Percentiles rank a stretch among this genome's conserved stretches.
phyloP scores from a whole-genome alignment of 2,888 invertebrate species.

The Pristionchus maxplancki region DNA sequence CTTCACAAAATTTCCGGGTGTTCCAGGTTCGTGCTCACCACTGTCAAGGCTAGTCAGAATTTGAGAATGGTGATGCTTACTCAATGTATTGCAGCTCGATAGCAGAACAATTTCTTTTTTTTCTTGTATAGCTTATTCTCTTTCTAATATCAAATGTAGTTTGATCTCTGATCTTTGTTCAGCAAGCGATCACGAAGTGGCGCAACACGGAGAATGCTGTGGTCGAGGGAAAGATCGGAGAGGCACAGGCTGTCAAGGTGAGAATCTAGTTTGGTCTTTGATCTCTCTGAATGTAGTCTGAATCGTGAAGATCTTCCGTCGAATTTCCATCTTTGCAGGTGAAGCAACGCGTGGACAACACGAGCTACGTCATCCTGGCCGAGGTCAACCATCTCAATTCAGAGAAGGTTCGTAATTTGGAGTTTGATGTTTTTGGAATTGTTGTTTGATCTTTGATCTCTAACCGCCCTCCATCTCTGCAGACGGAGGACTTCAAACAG shows the following conservation, averaged over 20 bases:
- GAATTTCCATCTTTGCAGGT: neutral
- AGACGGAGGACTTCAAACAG: constrained; percentile 88
- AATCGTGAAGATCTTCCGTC: neutral
- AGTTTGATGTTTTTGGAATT: neutral
- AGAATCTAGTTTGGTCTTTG: constrained; percentile 79
- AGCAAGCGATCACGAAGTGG: constrained; percentile 66
- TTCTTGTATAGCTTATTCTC: too few relatives aligned
- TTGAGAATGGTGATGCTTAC: too few relatives aligned
- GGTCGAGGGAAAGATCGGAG: constrained; percentile 59
- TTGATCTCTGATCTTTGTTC: constrained; percentile 46
- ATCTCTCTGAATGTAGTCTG: neutral
- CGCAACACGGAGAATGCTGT: constrained; percentile 56
- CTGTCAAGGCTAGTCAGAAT: too few relatives aligned
- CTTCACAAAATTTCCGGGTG: too few relatives aligned
- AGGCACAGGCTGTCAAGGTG: constrained; percentile 79
- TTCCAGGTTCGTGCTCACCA: too few relatives aligned
- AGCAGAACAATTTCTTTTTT: too few relatives aligned
- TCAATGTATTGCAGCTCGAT: too few relatives aligned
- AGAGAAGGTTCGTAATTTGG: constrained; percentile 80
- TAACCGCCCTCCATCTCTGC: constrained; percentile 73
- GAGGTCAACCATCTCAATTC: constrained; percentile 94
- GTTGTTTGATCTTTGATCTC: neutral
- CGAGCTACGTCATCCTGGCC: constrained; percentile 93
- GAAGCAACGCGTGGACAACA: constrained; percentile 87
- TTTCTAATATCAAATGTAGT: constrained; percentile 9